These are phyloP conservation scores for Campoletis raptor DNA, from an alignment of 2,888 invertebrate species.

Conservation along the genomic window DNA sequence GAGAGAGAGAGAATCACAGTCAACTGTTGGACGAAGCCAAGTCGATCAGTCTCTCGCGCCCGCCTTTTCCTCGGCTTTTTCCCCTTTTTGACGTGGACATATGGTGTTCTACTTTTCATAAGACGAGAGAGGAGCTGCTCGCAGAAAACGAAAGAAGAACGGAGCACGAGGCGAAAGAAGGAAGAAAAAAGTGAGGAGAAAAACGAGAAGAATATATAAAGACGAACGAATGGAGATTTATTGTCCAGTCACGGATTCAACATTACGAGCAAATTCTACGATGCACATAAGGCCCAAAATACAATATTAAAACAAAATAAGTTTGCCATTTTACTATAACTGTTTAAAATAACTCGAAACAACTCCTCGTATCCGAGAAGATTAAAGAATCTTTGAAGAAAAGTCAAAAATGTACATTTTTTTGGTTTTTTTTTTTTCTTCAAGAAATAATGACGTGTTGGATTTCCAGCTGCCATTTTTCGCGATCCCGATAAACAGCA, in stretches of 20 bases:
- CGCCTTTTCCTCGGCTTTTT: conserved; percentile 60
- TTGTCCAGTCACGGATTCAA: conserved; percentile 48
- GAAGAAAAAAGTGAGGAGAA: conserved; percentile 24
- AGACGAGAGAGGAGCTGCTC: conserved; percentile 52
- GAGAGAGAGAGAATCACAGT: conserved; percentile 40
- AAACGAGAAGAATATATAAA: conserved; percentile 48
- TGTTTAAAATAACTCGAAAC: neutral
- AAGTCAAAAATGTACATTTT: neutral
- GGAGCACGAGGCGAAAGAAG: conserved; percentile 22
- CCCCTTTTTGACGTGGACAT: conserved; percentile 78
- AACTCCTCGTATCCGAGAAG: too few species aligned
- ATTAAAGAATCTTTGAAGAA: too few species aligned
- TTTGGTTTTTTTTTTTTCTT: neutral
- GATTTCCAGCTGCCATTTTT: neutral
- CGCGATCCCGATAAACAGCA: neutral
- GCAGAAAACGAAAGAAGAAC: conserved; percentile 30
- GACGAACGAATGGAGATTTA: conserved; percentile 66
- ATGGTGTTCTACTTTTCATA: conserved; percentile 80
- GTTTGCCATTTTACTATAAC: neutral
- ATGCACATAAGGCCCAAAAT: conserved; percentile 17
- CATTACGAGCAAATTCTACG: conserved; percentile 29
- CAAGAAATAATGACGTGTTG: neutral
- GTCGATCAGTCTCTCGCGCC: conserved; percentile 53
- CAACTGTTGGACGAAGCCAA: conserved; percentile 55
- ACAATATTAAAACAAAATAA: conserved; percentile 15